phyloP scores from a whole-genome alignment of 2,113 vertebrate species.

The Crotalus horridus region DNA sequence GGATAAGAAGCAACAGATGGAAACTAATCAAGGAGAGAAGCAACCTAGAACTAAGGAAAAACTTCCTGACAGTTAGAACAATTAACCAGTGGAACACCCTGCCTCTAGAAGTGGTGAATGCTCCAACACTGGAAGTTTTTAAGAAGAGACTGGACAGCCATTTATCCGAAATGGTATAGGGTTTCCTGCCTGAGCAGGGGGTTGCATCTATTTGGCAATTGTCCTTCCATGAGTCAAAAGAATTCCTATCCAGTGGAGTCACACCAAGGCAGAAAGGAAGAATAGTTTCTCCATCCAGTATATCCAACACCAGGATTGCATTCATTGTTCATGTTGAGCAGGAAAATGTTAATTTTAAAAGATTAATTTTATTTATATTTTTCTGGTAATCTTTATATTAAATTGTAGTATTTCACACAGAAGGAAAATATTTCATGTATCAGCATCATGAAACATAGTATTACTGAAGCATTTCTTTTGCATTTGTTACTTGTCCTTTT shows the following conservation, averaged over 20 bases:
- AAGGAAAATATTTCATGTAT: neutral
- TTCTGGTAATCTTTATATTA: neutral
- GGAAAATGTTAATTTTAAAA: neutral
- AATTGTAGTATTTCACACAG: neutral
- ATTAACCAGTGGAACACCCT: too few species aligned
- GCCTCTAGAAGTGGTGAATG: too few species aligned
- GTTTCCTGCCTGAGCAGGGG: too few species aligned
- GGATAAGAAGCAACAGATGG: too few species aligned
- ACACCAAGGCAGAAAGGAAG: neutral
- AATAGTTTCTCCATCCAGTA: neutral
- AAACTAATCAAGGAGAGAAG: too few species aligned
- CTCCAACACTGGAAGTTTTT: too few species aligned
- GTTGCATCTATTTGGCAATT: neutral
- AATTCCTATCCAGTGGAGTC: neutral
- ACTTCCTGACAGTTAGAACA: too few species aligned
- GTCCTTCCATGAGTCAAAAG: neutral
- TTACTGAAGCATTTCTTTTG: neutral
- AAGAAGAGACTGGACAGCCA: too few species aligned
- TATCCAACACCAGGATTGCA: neutral
- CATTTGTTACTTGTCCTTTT: neutral
- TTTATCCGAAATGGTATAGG: too few species aligned
- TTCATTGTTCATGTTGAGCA: neutral
- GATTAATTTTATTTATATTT: neutral
- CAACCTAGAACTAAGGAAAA: too few species aligned
- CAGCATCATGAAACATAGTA: neutral